phyloP scores from a whole-genome alignment of 2,113 vertebrate species.

The Pteronura brasiliensis region DNA sequence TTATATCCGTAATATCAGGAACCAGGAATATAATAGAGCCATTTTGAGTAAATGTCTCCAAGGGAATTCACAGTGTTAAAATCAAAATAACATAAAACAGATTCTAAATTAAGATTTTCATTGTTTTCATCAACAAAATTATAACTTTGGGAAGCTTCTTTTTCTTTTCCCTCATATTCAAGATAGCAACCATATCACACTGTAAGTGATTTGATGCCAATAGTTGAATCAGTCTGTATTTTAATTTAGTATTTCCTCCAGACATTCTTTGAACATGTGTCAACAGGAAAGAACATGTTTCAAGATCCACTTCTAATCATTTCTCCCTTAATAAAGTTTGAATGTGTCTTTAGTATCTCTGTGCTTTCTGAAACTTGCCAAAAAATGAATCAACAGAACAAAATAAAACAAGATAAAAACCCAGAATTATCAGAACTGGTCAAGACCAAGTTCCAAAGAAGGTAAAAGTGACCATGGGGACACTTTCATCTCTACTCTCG shows the following conservation, averaged over 20 bases:
- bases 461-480: neutral
- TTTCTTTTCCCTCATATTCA: slow-evolving; percentile 41
- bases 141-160: slow-evolving; percentile 38
- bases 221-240: slow-evolving; percentile 58
- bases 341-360: neutral
- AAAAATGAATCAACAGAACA: neutral
- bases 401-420: neutral
- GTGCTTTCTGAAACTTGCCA: neutral
- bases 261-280: slow-evolving; percentile 68
- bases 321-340: slow-evolving; percentile 34
- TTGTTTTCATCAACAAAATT: slow-evolving; percentile 64
- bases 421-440: neutral
- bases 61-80: slow-evolving; percentile 40
- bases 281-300: slow-evolving; percentile 68
- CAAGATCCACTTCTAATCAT: slow-evolving; percentile 40
- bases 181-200: slow-evolving; percentile 32
- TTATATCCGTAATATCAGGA: neutral
- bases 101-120: slow-evolving; percentile 69
- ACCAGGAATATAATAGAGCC: slow-evolving; percentile 9
- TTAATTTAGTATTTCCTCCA: slow-evolving; percentile 72
- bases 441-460: neutral
- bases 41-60: slow-evolving; percentile 27
- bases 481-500: neutral
- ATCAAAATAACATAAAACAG: slow-evolving; percentile 56
- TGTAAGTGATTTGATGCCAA: slow-evolving; percentile 50